phyloP scores from a whole-genome alignment of 2,888 invertebrate species.

The Erpobdella octoculata region DNA sequence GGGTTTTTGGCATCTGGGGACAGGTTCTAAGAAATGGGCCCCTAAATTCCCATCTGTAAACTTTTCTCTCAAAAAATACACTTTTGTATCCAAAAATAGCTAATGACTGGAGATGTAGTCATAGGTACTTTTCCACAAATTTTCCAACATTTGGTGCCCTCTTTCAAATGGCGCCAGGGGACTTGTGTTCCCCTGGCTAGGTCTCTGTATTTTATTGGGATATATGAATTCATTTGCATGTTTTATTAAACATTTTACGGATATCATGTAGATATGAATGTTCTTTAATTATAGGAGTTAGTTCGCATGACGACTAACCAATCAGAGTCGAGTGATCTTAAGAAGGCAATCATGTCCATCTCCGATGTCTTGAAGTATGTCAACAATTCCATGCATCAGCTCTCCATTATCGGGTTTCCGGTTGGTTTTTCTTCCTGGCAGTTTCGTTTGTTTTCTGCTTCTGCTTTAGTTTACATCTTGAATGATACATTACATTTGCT shows the following conservation, averaged over 20 bases:
- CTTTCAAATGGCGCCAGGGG: too few relatives aligned
- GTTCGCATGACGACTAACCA: constrained; percentile 22
- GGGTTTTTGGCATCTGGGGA: too few relatives aligned
- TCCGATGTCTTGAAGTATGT: constrained; percentile 64
- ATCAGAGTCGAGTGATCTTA: constrained; percentile 10
- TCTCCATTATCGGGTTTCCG: constrained; percentile 75
- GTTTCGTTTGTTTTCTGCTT: neutral
- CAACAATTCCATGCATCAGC: constrained; percentile 96
- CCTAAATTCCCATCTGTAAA: too few relatives aligned
- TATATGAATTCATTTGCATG: neutral
- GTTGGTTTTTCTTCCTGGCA: constrained; percentile 19
- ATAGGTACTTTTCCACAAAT: too few relatives aligned
- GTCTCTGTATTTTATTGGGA: neutral
- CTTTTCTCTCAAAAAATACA: too few relatives aligned
- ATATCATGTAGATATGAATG: neutral
- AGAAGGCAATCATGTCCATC: constrained; percentile 18
- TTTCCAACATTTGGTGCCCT: too few relatives aligned
- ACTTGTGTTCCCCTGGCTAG: neutral
- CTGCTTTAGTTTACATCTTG: neutral
- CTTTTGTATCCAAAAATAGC: too few relatives aligned
- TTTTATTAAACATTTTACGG: neutral
- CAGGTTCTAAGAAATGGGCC: too few relatives aligned
- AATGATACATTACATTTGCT: neutral
- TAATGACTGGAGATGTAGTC: too few relatives aligned
- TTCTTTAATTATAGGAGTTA: constrained; percentile 10